These are phyloP conservation scores for Ectemnius continuus DNA, from an alignment of 2,888 invertebrate species.

Conservation along the genomic window DNA sequence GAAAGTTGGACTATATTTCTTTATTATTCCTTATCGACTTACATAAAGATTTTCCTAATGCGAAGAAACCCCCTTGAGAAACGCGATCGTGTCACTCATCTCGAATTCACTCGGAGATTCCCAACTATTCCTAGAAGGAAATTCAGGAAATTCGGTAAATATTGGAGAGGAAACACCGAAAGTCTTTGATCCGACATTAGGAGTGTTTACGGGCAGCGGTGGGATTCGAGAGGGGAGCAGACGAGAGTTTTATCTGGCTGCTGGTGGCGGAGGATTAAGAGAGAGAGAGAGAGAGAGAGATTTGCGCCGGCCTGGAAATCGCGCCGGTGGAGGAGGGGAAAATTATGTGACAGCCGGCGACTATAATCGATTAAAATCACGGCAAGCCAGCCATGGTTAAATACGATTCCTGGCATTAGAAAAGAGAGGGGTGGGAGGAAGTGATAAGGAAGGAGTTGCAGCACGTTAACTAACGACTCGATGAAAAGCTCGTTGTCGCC, in stretches of 20 bases:
- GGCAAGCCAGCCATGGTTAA: conserved; percentile 35
- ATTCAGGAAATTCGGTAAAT: neutral
- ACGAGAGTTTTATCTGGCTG: conserved; percentile 14
- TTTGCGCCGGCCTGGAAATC: neutral
- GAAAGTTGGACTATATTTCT: too few species aligned
- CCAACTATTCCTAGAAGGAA: too few species aligned
- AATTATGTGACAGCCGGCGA: conserved; percentile 37
- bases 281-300: conserved; percentile 4
- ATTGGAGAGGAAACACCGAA: neutral
- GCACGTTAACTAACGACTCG: conserved; percentile 75
- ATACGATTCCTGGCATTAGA: conserved; percentile 50
- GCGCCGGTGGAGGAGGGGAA: conserved; percentile 15
- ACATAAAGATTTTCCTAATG: too few species aligned
- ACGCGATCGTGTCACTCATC: too few species aligned
- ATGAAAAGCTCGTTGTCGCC: conserved; percentile 76
- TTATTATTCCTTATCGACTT: too few species aligned
- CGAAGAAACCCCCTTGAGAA: too few species aligned
- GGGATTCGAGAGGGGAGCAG: neutral
- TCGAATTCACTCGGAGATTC: too few species aligned
- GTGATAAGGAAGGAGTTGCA: conserved; percentile 45
- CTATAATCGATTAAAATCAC: conserved; percentile 53
- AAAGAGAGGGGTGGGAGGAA: too few species aligned
- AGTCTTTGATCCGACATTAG: neutral
- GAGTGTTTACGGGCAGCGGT: neutral
- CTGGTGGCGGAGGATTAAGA: conserved; percentile 2